phyloP scores from a whole-genome alignment of 2,113 vertebrate species.

The Tragulus kanchil region DNA sequence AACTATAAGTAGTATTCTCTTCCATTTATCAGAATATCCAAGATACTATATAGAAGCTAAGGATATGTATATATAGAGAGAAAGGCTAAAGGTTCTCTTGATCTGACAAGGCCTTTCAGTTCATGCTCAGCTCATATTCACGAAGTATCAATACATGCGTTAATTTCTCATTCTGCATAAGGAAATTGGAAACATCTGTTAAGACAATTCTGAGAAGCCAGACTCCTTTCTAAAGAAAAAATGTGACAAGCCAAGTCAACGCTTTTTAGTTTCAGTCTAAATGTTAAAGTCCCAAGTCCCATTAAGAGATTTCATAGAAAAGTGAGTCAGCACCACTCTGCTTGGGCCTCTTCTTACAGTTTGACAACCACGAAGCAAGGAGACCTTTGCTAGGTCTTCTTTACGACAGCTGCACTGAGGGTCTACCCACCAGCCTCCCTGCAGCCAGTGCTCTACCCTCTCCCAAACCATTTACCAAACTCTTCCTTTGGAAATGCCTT shows the following conservation, averaged over 20 bases:
- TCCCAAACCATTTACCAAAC: neutral
- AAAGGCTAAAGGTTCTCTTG: constrained; percentile 43
- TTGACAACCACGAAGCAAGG: neutral
- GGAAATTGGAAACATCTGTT: constrained; percentile 41
- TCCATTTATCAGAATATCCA: neutral
- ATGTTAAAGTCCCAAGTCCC: neutral
- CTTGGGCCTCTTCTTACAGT: neutral
- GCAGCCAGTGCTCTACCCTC: neutral
- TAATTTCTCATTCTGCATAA: constrained; percentile 14
- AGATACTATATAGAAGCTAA: neutral
- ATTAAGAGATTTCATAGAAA: neutral
- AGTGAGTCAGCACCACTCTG: neutral
- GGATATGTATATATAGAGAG: neutral
- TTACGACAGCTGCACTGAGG: neutral
- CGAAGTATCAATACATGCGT: neutral
- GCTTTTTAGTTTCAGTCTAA: neutral
- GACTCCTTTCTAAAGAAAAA: constrained; percentile 6
- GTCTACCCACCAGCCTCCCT: neutral
- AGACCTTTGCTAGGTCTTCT: neutral
- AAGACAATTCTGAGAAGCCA: constrained; percentile 18
- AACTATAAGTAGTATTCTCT: neutral
- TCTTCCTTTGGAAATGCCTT: constrained; percentile 35
- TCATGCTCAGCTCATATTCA: neutral
- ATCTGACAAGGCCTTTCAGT: neutral
- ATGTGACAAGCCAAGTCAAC: neutral